Conservation (phyloP, 2,113 vertebrate genomes). For the Maylandia zebra region DNA sequence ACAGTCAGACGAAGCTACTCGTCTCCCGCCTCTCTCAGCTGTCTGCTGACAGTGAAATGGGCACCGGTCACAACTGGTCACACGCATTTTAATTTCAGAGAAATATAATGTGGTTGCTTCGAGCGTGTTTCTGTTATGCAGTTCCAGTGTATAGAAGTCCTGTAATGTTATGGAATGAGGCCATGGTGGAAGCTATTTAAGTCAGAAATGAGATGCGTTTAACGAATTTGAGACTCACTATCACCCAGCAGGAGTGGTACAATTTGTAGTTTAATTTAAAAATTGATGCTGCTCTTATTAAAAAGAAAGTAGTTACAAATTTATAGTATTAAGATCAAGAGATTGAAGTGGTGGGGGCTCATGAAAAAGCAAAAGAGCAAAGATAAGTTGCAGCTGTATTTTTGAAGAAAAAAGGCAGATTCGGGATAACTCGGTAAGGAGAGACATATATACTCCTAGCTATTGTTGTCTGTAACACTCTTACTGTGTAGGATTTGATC, state of each 20-base stretch:
- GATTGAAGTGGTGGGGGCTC: not conserved
- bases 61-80: not conserved
- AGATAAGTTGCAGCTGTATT: not conserved
- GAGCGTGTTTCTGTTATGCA: not conserved
- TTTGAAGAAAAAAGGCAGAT: not conserved
- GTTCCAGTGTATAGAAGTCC: not conserved
- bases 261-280: not conserved
- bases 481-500: not conserved
- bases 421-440: not conserved
- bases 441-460: not conserved
- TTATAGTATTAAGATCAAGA: not conserved
- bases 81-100: conserved; percentile 5
- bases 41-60: conserved; percentile 14
- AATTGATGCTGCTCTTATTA: not conserved
- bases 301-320: not conserved
- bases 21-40: not conserved
- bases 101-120: conserved; percentile 6
- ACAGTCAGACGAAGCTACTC: conserved; percentile 25
- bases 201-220: not conserved
- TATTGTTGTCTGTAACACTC: not conserved
- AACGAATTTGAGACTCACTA: not conserved
- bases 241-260: not conserved
- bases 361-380: not conserved
- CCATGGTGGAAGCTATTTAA: not conserved
- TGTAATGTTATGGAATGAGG: not conserved